phyloP scores from a whole-genome alignment of 2,797 vertebrate species.

The Brotula barbata region DNA sequence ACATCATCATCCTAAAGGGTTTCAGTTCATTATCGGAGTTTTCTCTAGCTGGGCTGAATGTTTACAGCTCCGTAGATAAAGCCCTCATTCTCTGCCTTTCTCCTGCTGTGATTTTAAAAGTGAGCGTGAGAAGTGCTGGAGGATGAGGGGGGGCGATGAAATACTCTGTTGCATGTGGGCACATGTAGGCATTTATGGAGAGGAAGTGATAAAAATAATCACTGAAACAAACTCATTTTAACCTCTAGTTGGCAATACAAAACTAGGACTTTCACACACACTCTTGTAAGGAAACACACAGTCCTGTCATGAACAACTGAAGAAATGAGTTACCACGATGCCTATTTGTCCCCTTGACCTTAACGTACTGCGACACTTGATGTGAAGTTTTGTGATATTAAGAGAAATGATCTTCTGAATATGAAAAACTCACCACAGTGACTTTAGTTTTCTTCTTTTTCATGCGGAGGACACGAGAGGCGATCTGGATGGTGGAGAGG shows the following conservation, averaged over 20 bases:
- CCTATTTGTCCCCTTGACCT: slow-evolving; percentile 15
- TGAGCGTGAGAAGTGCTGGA: background rate
- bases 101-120: slow-evolving; percentile 11
- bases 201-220: slow-evolving; percentile 7
- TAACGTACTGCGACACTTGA: slow-evolving; percentile 4
- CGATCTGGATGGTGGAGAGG: slow-evolving; percentile 96
- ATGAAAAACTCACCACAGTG: slow-evolving; percentile 75
- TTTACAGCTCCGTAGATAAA: slow-evolving; percentile 14
- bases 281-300: no score
- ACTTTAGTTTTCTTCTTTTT: slow-evolving; percentile 99
- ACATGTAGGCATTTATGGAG: slow-evolving; percentile 2
- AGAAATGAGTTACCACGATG: background rate
- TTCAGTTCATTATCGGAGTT: slow-evolving; percentile 1
- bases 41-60: background rate
- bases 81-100: background rate
- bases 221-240: background rate
- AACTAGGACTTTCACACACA: background rate
- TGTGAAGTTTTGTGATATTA: slow-evolving; percentile 5
- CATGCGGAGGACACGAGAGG: slow-evolving; percentile 94
- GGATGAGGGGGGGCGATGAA: background rate
- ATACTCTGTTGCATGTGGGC: background rate
- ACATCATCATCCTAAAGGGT: no score
- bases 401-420: background rate
- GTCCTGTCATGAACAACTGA: background rate
- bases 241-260: background rate